These are phyloP conservation scores for Corynorhinus townsendii DNA, from an alignment of 2,113 vertebrate species.

Conservation along the genomic window DNA sequence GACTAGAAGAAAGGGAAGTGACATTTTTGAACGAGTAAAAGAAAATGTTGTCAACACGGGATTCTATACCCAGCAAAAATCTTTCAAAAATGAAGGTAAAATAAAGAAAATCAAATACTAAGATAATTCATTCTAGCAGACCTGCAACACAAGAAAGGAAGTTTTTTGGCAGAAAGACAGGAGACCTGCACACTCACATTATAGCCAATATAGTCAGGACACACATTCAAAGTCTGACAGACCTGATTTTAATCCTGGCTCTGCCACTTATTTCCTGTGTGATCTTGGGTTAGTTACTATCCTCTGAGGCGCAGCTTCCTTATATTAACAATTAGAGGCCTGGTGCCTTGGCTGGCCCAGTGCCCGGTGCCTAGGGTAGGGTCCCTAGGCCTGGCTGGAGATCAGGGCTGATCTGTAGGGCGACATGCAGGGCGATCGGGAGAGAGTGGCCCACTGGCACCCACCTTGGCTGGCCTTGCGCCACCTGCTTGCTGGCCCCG, in stretches of 20 bases:
- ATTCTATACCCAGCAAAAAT: background rate
- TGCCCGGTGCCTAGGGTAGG: no score
- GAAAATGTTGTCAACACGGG: background rate
- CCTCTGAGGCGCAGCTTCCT: background rate
- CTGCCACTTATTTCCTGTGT: background rate
- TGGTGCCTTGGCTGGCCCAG: no score
- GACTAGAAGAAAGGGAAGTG: background rate
- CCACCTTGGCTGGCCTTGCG: no score
- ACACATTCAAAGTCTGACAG: background rate
- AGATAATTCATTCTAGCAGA: background rate
- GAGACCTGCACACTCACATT: background rate
- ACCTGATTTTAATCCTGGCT: background rate
- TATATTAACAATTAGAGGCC: background rate
- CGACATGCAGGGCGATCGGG: no score
- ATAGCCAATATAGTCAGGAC: rapidly evolving
- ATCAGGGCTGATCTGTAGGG: no score
- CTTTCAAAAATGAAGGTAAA: background rate
- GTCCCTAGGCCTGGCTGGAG: no score
- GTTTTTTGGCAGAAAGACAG: background rate
- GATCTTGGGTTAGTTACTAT: background rate
- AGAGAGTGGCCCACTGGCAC: no score
- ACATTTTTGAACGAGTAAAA: background rate
- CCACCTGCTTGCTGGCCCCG: no score
- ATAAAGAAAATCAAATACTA: background rate
- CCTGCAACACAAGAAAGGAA: background rate